phyloP scores from a whole-genome alignment of 2,113 vertebrate species.

The Salminus brasiliensis region DNA sequence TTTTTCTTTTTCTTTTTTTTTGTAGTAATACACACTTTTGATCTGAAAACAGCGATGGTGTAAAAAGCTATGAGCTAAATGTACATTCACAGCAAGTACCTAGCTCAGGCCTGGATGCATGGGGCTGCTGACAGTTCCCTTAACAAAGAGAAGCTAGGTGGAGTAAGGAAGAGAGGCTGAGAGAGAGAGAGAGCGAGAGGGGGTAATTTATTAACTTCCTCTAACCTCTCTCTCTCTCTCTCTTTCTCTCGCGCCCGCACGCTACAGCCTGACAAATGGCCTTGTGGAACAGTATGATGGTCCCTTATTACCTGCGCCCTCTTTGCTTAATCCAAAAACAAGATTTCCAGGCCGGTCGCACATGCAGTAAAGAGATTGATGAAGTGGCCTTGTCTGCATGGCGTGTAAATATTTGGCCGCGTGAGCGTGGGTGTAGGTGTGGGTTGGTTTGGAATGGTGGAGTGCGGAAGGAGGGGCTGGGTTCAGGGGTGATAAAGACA shows the following conservation, averaged over 20 bases:
- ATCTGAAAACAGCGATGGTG: not conserved
- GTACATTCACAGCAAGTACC: too few species aligned
- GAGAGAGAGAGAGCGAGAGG: slow-evolving; percentile 45
- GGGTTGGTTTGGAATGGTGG: too few species aligned
- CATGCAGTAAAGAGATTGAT: slow-evolving; percentile 64
- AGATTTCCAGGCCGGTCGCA: slow-evolving; percentile 70
- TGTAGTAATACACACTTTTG: too few species aligned
- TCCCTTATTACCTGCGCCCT: slow-evolving; percentile 71
- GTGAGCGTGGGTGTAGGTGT: slow-evolving; percentile 57
- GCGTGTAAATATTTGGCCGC: slow-evolving; percentile 67
- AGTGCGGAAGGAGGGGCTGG: not conserved
- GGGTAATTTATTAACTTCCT: slow-evolving; percentile 57
- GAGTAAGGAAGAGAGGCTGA: slow-evolving; percentile 29
- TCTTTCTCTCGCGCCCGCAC: slow-evolving; percentile 53
- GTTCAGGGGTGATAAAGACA: slow-evolving; percentile 25
- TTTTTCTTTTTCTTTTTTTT: not conserved
- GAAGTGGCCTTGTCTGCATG: slow-evolving; percentile 61
- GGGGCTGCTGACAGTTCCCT: not conserved
- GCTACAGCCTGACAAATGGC: slow-evolving; percentile 70
- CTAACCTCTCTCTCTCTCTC: slow-evolving; percentile 64
- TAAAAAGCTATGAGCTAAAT: not conserved
- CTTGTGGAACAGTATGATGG: slow-evolving; percentile 72
- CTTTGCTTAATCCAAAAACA: slow-evolving; percentile 76
- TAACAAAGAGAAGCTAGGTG: slow-evolving; percentile 23
- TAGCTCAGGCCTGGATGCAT: not conserved